Base-by-base conservation (phyloP, 2,113 vertebrate species). In the Uropsilus gracilis region DNA sequence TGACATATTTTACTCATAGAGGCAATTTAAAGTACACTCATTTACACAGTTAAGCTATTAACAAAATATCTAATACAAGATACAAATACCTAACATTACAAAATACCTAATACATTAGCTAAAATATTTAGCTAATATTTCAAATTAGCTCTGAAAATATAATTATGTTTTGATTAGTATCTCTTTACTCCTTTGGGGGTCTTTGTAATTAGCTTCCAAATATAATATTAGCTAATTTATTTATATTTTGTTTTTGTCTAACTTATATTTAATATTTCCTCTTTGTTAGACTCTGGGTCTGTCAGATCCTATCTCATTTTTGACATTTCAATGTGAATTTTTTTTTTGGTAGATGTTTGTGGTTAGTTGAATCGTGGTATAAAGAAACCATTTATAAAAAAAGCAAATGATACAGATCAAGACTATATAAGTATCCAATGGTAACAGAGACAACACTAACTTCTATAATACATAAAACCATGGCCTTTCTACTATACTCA, bases 261-360 rank as follows among this genome's bases (percentile, higher is more conserved):
- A 17, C 4, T n/a, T 53, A 68, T 61, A 37, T 80, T 90, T 89
- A 89, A 17, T 37, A 76, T 81, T 94, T 96, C 50, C 8, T 68
- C 1, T 64, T 94, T 85, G 37, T 8, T 20, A 89, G 22, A n/a
- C 6, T 78, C 63, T 68, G 30, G 13, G 24, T 26, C 39, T 90
- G 82, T 69, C 8, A 83, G 28, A 59, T 3, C 13, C n/a, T 44
- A 3, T 75, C 30, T 78, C 28, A 26, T 66, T 72, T 78, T 72
- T 72, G n/a, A 72, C 8, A 59, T 28, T 85, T 48, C 4, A 71
- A 8, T 94, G 57, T 83, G 17, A 6, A 9, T n/a, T 55, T 42
- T 34, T n/a, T 22, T 6, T 0, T 3, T 30, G 8, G 12, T 34
- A 5, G 6, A 34, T 30, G 13, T 71, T n/a, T 46, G 20, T 48